These are phyloP conservation scores for Eretmocerus hayati DNA, from an alignment of 2,888 invertebrate species.

Conservation along the genomic window DNA sequence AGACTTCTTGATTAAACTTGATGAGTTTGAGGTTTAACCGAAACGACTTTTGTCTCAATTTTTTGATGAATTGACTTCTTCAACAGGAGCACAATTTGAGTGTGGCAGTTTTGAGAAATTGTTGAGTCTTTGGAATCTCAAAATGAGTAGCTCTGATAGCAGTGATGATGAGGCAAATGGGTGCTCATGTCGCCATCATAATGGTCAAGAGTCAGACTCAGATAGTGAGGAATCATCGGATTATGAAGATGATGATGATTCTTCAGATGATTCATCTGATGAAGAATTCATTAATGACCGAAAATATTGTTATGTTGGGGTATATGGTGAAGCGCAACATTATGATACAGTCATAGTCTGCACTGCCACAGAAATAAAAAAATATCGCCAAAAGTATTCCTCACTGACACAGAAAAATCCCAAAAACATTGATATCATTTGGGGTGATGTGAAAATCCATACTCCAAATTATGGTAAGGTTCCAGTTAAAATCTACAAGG, in stretches of 20 bases:
- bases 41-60: no score
- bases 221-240: not conserved
- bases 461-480: not conserved
- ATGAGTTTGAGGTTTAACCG: no score
- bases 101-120: no score
- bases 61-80: no score
- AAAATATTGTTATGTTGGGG: constrained; percentile 1
- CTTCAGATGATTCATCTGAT: not conserved
- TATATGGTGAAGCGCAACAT: not conserved
- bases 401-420: not conserved
- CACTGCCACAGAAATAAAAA: not conserved
- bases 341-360: not conserved
- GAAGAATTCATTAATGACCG: not conserved
- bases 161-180: not conserved
- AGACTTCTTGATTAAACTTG: no score
- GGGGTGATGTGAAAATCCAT: constrained; percentile 3
- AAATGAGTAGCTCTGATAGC: not conserved
- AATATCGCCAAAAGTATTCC: constrained; percentile 3
- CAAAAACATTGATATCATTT: constrained; percentile 4
- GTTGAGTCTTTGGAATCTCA: no score
- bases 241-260: not conserved
- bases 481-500: no score
- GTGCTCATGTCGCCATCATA: not conserved
- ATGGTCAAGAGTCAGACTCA: not conserved
- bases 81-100: no score